phyloP scores from a whole-genome alignment of 2,113 vertebrate genomes.

The Ictidomys tridecemlineatus region DNA sequence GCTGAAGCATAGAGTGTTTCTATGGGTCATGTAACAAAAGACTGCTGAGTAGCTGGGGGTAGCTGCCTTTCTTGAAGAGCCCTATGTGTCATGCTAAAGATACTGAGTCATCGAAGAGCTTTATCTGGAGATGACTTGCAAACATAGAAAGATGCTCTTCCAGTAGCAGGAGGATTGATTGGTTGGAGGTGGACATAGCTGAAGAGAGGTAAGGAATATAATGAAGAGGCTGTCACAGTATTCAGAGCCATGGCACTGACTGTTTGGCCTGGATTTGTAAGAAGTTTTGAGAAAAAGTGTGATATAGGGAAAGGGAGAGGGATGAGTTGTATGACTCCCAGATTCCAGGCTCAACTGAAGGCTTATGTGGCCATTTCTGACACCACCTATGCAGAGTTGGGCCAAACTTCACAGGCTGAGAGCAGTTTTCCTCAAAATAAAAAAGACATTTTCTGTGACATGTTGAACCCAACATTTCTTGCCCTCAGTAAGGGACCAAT shows the following conservation, averaged over 20 bases:
- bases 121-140: not conserved
- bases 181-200: not conserved
- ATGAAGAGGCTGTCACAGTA: not conserved
- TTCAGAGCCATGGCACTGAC: not conserved
- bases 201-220: not conserved
- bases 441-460: not conserved
- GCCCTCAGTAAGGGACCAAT: not conserved
- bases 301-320: not conserved
- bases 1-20: not conserved
- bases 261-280: not conserved
- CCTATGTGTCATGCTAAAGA: not conserved
- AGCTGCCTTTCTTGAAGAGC: not conserved
- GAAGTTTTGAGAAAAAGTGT: not conserved
- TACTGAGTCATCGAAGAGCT: not conserved
- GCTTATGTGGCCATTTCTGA: not conserved
- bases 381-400: no score
- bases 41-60: not conserved
- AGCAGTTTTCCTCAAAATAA: not conserved
- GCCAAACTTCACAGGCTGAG: not conserved
- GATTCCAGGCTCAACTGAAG: not conserved
- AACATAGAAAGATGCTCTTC: not conserved
- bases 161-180: not conserved
- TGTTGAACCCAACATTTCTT: not conserved
- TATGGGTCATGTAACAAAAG: not conserved
- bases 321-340: not conserved